Conservation (phyloP, 2,113 vertebrate species). For the Cynocephalus volans region DNA sequence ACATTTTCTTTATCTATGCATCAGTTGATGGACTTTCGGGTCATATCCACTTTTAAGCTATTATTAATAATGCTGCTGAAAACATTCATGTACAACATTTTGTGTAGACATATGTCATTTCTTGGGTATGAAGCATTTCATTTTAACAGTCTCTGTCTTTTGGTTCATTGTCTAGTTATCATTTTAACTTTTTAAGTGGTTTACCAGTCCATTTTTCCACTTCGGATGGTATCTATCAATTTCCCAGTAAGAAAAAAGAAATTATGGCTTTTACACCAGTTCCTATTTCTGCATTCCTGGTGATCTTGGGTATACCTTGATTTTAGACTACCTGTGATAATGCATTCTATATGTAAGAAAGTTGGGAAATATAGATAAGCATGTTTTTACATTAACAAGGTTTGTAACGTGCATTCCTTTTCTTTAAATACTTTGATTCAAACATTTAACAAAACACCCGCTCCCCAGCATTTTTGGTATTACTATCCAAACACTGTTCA, state of each 20-base stretch:
- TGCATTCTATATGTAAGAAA: neutral
- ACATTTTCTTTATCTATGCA: neutral
- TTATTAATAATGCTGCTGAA: neutral
- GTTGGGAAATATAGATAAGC: neutral
- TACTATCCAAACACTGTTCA: neutral
- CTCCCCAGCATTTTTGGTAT: neutral
- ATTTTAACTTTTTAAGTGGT: neutral
- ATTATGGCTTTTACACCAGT: neutral
- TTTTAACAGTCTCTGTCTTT: neutral
- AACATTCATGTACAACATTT: neutral
- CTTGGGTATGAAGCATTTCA: neutral
- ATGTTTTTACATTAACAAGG: neutral
- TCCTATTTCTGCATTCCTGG: neutral
- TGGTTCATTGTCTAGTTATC: neutral
- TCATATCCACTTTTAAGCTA: neutral
- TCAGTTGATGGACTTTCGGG: neutral
- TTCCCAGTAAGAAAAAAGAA: conserved; percentile 1
- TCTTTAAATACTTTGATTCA: neutral
- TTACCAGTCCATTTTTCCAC: neutral
- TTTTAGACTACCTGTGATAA: neutral
- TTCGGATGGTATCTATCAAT: neutral
- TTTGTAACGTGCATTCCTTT: conserved; percentile 20
- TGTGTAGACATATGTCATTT: neutral
- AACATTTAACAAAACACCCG: neutral
- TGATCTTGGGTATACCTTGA: neutral